Conservation (phyloP, 1,140 invertebrate species). For the Pseudachorutes palmiensis region DNA sequence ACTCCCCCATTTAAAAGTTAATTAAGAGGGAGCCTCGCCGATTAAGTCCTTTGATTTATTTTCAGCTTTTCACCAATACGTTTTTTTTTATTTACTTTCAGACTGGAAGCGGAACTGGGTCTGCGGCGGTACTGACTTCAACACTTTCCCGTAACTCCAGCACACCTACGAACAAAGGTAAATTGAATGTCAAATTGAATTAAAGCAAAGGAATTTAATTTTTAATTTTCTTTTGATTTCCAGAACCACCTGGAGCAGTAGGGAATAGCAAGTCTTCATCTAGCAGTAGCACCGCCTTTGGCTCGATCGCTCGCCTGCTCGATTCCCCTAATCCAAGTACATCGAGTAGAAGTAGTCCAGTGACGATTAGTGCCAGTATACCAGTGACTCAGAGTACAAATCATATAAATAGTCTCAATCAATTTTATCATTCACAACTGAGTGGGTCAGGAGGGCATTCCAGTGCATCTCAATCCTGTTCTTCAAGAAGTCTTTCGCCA, state of each 20-base stretch:
- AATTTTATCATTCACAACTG: slow-evolving; percentile 45
- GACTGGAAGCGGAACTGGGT: slow-evolving; percentile 5
- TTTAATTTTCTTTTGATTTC: neutral
- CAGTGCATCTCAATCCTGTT: slow-evolving; percentile 21
- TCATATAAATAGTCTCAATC: slow-evolving; percentile 45
- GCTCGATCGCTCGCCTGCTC: slow-evolving; percentile 35
- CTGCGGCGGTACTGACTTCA: neutral
- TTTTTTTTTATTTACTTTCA: neutral
- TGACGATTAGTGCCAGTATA: slow-evolving; percentile 8
- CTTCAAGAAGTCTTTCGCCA: slow-evolving; percentile 54
- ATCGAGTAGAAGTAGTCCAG: slow-evolving; percentile 20
- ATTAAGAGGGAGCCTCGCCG: no score
- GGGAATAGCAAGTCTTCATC: slow-evolving; percentile 18
- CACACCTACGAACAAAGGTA: neutral
- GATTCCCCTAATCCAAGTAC: slow-evolving; percentile 21
- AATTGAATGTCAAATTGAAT: neutral
- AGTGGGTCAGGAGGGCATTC: neutral
- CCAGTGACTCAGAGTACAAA: slow-evolving; percentile 20
- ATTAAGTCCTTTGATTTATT: neutral
- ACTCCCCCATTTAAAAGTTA: no score
- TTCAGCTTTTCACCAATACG: neutral
- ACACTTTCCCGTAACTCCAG: neutral
- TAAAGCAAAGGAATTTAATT: no score
- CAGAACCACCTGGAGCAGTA: neutral
- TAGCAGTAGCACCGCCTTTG: slow-evolving; percentile 33